Conservation (phyloP, 2,797 vertebrate species). For the Sebastes trivittatus region DNA sequence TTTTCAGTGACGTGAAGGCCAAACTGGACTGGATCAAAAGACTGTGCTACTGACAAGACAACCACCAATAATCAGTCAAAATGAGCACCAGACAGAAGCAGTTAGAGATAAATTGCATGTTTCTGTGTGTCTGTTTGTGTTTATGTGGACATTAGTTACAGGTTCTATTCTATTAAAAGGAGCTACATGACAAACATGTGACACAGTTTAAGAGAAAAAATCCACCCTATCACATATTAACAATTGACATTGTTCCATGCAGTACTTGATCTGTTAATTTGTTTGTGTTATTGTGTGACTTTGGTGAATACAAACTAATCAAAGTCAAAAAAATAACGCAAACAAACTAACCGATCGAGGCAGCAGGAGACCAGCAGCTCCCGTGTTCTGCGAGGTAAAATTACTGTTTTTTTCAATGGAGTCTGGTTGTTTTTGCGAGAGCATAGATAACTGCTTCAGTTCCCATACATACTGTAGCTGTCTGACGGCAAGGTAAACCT, state of each 20-base stretch:
- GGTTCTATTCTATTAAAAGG: background rate
- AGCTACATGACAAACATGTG: slow-evolving; percentile 29
- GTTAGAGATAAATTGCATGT: background rate
- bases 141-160: background rate
- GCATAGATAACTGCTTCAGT: no score
- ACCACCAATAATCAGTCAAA: background rate
- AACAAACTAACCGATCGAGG: no score
- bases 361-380: no score
- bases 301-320: no score
- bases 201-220: background rate
- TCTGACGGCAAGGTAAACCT: no score
- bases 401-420: no score
- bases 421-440: no score
- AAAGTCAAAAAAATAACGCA: no score
- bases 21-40: background rate
- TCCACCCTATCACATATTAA: background rate
- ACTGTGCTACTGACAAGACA: background rate
- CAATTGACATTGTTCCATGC: background rate
- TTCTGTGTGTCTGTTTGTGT: background rate
- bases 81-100: background rate
- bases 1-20: background rate
- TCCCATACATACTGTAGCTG: no score
- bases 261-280: background rate
- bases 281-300: background rate
- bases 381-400: no score